Base-by-base conservation (phyloP, 1,140 invertebrate species). In the Colletes gigas region DNA sequence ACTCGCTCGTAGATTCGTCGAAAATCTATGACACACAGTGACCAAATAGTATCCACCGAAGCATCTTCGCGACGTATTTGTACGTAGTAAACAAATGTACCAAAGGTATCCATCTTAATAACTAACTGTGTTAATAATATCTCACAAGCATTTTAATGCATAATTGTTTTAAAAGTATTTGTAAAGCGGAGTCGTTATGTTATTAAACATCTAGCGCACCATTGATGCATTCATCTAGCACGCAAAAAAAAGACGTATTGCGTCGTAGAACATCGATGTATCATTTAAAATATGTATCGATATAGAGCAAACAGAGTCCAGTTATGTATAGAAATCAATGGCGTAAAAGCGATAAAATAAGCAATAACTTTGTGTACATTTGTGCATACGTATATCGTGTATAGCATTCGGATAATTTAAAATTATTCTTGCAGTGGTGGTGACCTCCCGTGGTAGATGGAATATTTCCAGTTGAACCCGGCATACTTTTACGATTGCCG, bases 391-490 rank as follows among this genome's bases (percentile, higher is more conserved):
- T 55, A 44, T 39, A 9, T 62, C 10, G n/a, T 30, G 19, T 63
- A 39, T 65, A 72, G 50, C 21, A 65, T 79, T 19, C 39, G 60
- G 41, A 19, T 39, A 17, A 79, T 79, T 79, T 73, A n/a, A 73
- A 73, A 66, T 73, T 73, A 65, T 62, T 62, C 14, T 52, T 65
- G 67, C 74, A 66, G 65, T 82, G 63, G 76, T 82, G 55, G 81
- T 82, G 76, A 82, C 81, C 76, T 82, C 76, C 62, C 17, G 76
- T 79, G 81, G 81, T 79, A 79, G 68, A 65, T 60, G 44, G 44
- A 67, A 79, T 82, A 70, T 82, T 71, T 57, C 55, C 71, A 47
- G 57, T 60, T 70, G 65, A 77, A 69, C 57, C 73, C 63, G 79
- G 62, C 17, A 41, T 39, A 55, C 47, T 77, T 76, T 79, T 52